A percentile compares a stretch with the other conserved stretches of the same genome.
Evolutionary conservation across 2,113 vertebrate genomes (phyloP).

Genomic region (Scatophagus argus): DNA sequence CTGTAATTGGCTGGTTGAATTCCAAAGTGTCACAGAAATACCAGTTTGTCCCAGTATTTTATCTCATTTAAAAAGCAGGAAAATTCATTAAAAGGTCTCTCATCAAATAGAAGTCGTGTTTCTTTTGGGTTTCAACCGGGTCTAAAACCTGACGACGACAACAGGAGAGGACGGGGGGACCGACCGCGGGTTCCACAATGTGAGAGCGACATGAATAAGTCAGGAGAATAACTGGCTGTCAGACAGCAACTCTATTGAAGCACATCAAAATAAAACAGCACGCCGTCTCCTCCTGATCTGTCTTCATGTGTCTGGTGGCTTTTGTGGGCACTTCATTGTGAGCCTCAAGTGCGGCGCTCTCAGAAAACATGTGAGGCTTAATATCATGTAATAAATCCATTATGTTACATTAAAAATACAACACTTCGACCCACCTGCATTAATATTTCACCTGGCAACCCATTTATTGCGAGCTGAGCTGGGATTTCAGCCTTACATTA

Average conservation of each 20-base stretch:
- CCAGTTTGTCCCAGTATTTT: neutral
- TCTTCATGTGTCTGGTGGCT: neutral
- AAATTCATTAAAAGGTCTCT: constrained; percentile 10
- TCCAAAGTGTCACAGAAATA: neutral
- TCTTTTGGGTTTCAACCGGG: neutral
- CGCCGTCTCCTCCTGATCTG: neutral
- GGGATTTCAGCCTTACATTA: constrained; percentile 47
- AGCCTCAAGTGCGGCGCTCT: neutral
- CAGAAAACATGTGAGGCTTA: constrained; percentile 25
- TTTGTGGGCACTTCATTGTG: constrained; percentile 10
- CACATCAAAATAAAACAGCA: constrained; percentile 3
- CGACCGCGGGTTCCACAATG: constrained; percentile 40
- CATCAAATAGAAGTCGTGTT: neutral
- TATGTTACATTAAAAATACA: constrained; percentile 70
- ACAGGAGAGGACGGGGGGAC: constrained; percentile 22
- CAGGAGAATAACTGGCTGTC: constrained; percentile 36
- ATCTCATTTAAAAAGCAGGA: neutral
- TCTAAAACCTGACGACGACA: constrained; percentile 32
- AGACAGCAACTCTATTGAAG: constrained; percentile 37
- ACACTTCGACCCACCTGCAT: constrained; percentile 60
- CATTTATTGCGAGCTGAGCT: constrained; percentile 68
- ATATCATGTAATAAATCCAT: constrained; percentile 69
- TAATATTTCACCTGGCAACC: constrained; percentile 73
- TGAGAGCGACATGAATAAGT: constrained; percentile 62
- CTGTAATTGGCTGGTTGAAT: neutral